Base-by-base conservation (phyloP, 2,113 vertebrate genomes). In the Hystrix brachyura region DNA sequence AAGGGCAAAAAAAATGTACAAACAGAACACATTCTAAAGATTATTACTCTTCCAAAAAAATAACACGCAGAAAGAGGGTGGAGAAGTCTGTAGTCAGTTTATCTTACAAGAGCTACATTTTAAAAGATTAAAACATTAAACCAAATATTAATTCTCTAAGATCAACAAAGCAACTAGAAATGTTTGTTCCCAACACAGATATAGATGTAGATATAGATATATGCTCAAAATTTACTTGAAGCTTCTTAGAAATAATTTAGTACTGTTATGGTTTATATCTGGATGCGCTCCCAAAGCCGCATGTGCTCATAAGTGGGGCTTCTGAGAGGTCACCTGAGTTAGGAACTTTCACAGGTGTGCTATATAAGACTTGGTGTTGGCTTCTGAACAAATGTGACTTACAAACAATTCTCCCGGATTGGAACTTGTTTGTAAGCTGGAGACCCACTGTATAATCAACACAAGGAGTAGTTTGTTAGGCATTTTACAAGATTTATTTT, bases 171-270 rank as follows among this genome's bases (percentile, higher is more conserved):
- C 59, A 87, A 48, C 57, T 57, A 53, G 57, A 91, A 79, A 43
- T 11, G 1, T 62, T 64, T 72, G 27, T 21, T 95, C 38, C 1
- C 25, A 53, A 60, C 9, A 38, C 19, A 91, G 32, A 60, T 53
- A 72, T 19, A 34, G 19, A 48, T 74, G 38, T 76, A 48, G 72
- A 48, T 4, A 69, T 15, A 78, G 74, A 29, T 78, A 43, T 25
- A 7, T 72, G 64, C 43, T 91, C 62, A 71, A 78, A 87, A 57
- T 71, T 67, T n/a, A 76, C 62, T 25, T 1, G 7, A 71, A 78
- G 1, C 18, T 9, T 93, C 82, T 78, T 78, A 87, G 38, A 92
- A 91, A 90, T 87, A 87, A 71, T 53, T 81, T 81, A 72, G 21
- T 59, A 62, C 19, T 74, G 62, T 27, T 74, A 46, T 74, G 71